Evolutionary conservation across 1,140 invertebrate genomes (phyloP), one percentile per base, ranked within the genome.

Genomic region (Varroa destructor): DNA sequence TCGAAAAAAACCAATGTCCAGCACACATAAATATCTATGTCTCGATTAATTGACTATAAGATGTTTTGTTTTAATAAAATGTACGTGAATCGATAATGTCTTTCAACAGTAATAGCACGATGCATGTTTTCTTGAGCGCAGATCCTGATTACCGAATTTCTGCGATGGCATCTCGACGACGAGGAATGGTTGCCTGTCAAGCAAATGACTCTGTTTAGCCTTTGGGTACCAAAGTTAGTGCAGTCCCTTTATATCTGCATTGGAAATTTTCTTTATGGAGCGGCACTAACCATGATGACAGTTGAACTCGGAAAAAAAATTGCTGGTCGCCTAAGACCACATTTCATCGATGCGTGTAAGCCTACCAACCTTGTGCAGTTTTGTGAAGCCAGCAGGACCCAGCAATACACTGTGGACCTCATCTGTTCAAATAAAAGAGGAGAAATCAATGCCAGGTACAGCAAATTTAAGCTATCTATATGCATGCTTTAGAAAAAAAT

Each of bases 121-220:
- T 8, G 46, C 46, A 8, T 51, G 8, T 51, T 51, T 58, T 58
- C 40, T 67, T 46, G 25, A 14, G 2, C 36, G 12, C 61, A 67
- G 61, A 67, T 67, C 46, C 61, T 67, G 37, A 67, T 67, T 37
- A 67, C 46, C 61, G 61, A 67, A 37, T 67, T 67, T 8, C 61
- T 67, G 61, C 40, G 61, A 40, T 67, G 61, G 61, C 61, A 37
- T 14, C 61, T 67, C 12, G 61, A 67, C 37, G 61, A 67, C 14
- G 37, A 40, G 61, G 61, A 67, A 5, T 67, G 61, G 61, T 40
- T 67, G 12, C 61, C 61, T 12, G 61, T 67, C 40, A 46, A 40
- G 46, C 40, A 40, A 12, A 43, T 40, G 12, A 67, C 61, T 10
- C 10, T 67, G 2, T 67, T 67, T 46, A 46, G 61, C 12, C 37